Evolutionary conservation across 2,113 vertebrate genomes (phyloP).

Genomic region (Anolis carolinensis): DNA sequence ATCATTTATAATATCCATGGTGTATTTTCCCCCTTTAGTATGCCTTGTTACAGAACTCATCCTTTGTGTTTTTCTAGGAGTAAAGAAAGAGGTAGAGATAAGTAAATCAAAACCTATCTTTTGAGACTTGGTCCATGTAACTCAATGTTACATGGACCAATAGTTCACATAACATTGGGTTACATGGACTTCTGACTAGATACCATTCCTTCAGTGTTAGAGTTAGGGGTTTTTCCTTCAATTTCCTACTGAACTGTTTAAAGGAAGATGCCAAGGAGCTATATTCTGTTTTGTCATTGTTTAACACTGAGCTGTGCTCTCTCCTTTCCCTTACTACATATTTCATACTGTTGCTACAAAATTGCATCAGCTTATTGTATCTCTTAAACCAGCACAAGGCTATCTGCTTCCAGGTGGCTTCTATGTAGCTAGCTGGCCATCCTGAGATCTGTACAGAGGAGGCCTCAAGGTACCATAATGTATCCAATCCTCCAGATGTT

Average conservation of each 20-base stretch:
- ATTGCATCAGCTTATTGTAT: too few relatives aligned
- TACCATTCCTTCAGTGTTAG: neutral
- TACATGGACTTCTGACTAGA: neutral
- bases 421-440: neutral
- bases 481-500: too few relatives aligned
- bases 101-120: neutral
- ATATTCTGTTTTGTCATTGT: neutral
- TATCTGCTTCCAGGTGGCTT: too few relatives aligned
- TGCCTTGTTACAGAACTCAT: neutral
- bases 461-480: constrained; percentile 2
- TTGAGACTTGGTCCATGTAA: neutral
- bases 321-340: neutral
- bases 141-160: too few relatives aligned
- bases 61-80: neutral
- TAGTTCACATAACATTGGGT: too few relatives aligned
- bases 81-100: neutral
- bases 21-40: too few relatives aligned
- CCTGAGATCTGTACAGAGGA: constrained; percentile 18
- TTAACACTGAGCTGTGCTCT: neutral
- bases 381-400: too few relatives aligned
- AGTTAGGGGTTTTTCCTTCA: neutral
- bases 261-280: too few relatives aligned
- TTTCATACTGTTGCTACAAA: neutral
- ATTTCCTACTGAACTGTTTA: neutral
- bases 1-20: neutral